Base-by-base conservation (phyloP, 2,888 invertebrate species). In the Petrolisthes manimaculis region DNA sequence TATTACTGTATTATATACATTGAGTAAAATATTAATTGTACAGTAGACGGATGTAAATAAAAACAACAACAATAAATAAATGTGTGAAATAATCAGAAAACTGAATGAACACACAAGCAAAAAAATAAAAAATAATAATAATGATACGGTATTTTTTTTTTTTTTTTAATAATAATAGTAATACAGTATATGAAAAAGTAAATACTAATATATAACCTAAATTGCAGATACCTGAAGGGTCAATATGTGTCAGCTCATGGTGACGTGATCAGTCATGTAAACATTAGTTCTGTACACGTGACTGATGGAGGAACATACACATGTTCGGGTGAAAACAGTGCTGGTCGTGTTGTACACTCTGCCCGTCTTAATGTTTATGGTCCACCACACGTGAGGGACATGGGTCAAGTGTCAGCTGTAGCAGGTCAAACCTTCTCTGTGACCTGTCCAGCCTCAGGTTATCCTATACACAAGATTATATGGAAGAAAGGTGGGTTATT, bases 231-330 rank as follows among this genome's bases (percentile, higher is more conserved):
- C 93, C 95, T 96, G 93, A 96, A 96, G 92, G 96, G 96, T 74
- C 96, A 96, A 93, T 96, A 96, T 93, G 96, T 91, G 78, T 96
- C 95, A 89, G 95, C 96, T 78, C 95, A 96, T 92, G 96, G 96
- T 86, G 96, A 96, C 93, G 96, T 96, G 92, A 96, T 96, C 93
- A 96, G 96, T 93, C 96, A 96, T 93, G 96, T 96, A 92, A 96
- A 96, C 94, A 96, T 97, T 92, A 96, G 95, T 92, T 95, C 95
- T 92, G 96, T 96, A 92, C 95, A 95, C 94, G 95, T 96, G 81
- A 95, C 96, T 93, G 96, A 96, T 92, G 96, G 96, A 24, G 97
- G 96, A 21, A 96, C 96, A 93, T 96, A 96, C 93, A 94, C 95
- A 78, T 97, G 97, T 93, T 95, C 94, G 8, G 96, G 96, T 0